Evolutionary conservation across 2,888 invertebrate genomes (phyloP), one percentile per base, ranked within the genome.

Genomic region (Argyra leucocephala): DNA sequence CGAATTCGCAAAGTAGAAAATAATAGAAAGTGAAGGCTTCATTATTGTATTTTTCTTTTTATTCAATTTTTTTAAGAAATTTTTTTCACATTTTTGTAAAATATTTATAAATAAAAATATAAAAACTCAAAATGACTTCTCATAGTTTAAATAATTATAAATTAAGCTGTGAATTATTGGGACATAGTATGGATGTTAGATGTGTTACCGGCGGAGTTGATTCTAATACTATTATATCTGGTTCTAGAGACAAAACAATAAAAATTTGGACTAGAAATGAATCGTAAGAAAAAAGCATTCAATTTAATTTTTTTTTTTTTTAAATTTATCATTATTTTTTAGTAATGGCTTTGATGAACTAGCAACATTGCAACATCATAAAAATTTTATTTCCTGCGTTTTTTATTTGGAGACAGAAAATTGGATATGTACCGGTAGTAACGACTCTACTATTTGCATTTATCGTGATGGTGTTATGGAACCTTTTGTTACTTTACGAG

Each of bases 171-270:
- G 85, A 87, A 70, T 81, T 95, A 64, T 80, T 81, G 70, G 93
- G 92, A 0, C 96, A 96, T 79, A 87, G 88, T 61, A 82, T 88
- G 76, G 96, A 96, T 78, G 93, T 96, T 22, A 84, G 96, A 71
- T 85, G 89, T 65, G 84, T 96, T 22, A 18, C 70, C 74, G 0
- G 67, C 68, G n/a, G 85, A 15, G 76, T 81, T 4, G 81, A 83
- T 7, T 81, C 83, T 67, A 87, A 88, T 70, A 88, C 85, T 69
- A 87, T 96, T 73, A 81, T 95, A 60, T 94, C 95, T 7, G 91
- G 90, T 24, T 96, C 96, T 5, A 84, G 96, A 72, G 96, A 96
- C 79, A 88, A 88, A 78, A 91, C 91, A 21, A 88, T 91, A 1
- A 90, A 90, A 80, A 81, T 93, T 57, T 96, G 96, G 96, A 86